Evolutionary conservation across 2,888 invertebrate species (phyloP), one percentile per base, ranked within the genome.

Genomic region (Megaustenia siamemsis): DNA sequence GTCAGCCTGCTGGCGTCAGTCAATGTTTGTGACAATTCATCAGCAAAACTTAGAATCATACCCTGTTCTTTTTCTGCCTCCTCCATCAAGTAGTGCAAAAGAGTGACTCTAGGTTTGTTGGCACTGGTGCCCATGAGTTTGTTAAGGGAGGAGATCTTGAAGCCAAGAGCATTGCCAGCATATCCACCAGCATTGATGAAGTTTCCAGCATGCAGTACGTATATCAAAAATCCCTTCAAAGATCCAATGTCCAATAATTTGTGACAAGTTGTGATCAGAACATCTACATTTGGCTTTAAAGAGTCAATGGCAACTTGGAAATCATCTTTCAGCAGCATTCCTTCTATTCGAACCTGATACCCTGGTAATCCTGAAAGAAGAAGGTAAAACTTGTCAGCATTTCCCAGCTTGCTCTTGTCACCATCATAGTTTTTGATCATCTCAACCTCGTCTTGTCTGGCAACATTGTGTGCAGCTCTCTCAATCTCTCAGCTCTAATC

Each of bases 161-260:
- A 98, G 35, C 99, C 99, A 4, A 98, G 98, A 2, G 99, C 99
- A 93, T 98, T 97, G 24, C 98, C 98, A 0, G 98, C 98, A 94
- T 98, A 98, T 0, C 98, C 98, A 71, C 98, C 98, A 85, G 98
- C 97, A 94, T 99, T 99, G 82, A 99, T 95, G 94, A 98, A 99
- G 95, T 99, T 99, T n/a, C 99, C 99, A 28, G 98, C 97, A 35
- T 98, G 97, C 28, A 99, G 95, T 21, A 98, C 97, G 96, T 98
- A 97, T 94, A 98, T 97, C 49, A 99, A 95, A 53, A 99, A 97
- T 94, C 98, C 98, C 95, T 97, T 96, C 0, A 97, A 95, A 53
- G 96, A 95, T 91, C 95, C 95, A 91, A 96, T 96, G 45, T 95
- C 95, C 85, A 92, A 90, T 85, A 93, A 94, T 95, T 96, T 95